These are phyloP conservation scores for Nibea coibor DNA, from an alignment of 2,113 vertebrate species.

Conservation along the genomic window DNA sequence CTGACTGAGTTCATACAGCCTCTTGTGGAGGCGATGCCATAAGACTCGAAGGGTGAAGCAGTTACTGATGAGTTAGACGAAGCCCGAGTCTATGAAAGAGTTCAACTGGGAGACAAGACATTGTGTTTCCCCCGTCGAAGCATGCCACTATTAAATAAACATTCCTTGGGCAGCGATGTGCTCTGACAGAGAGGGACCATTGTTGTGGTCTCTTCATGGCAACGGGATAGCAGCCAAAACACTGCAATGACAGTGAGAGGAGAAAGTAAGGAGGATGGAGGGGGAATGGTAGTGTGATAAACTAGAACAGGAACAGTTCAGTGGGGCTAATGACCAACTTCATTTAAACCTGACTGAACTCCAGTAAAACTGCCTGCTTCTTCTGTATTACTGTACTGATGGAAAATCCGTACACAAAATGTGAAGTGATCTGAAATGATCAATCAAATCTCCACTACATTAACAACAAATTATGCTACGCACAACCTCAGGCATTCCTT, in stretches of 20 bases:
- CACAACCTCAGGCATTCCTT: conserved; percentile 1
- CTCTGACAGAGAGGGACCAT: conserved; percentile 73
- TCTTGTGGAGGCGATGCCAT: conserved; percentile 39
- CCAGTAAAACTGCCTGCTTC: not conserved
- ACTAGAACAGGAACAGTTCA: conserved; percentile 14
- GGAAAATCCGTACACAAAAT: not conserved
- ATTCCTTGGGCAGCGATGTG: conserved; percentile 69
- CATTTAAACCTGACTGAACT: not conserved
- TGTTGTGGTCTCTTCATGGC: conserved; percentile 77
- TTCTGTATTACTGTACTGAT: not conserved
- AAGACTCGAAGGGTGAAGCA: conserved; percentile 28
- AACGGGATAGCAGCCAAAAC: conserved; percentile 75
- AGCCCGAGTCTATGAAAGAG: conserved; percentile 54
- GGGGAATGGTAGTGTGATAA: conserved; percentile 33
- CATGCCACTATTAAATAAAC: conserved; percentile 73
- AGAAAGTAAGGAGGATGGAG: conserved; percentile 13
- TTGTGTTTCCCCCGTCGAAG: conserved; percentile 59
- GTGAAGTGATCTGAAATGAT: not conserved
- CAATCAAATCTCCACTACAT: not conserved
- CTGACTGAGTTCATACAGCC: conserved; percentile 40
- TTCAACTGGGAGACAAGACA: conserved; percentile 60
- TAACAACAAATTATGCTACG: conserved; percentile 8
- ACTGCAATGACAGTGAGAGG: conserved; percentile 65
- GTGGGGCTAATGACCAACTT: not conserved
- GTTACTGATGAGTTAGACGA: conserved; percentile 34